Evolutionary conservation across 2,888 invertebrate species (phyloP), one percentile per base, ranked within the genome.

Genomic region (Mimas tiliae): DNA sequence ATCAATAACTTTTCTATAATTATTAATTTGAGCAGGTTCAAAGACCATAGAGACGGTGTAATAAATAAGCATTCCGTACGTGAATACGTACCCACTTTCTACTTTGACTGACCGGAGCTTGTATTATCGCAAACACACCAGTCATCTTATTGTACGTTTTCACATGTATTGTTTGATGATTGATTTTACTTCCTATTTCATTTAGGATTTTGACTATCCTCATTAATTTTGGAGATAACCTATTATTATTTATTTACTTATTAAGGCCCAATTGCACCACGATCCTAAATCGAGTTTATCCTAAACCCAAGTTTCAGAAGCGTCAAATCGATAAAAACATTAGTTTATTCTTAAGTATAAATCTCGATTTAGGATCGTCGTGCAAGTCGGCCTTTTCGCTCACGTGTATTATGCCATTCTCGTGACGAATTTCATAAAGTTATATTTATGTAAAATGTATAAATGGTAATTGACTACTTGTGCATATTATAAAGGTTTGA

Each of bases 1-100:
- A 12, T 33, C 48, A 63, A 63, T 63, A 48, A 64, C 33, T 47
- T 45, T 21, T 64, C 42, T 19, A 47, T 64, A 64, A 64, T 64
- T 53, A 64, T 64, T 64, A 64, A 53, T 55, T 53, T 64, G 52
- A 58, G 45, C 52, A 53, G 53, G 64, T 64, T 64, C 53, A 55
- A 53, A 64, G 64, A 53, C 64, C 64, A 47, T 38, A 47, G 45
- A 53, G 53, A 42, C 64, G 53, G 42, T n/a, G 52, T 33, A 45
- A 64, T 64, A 64, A 64, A 51, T 64, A 64, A 47, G 33, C 33
- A 52, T 64, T 53, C 47, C 45, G 52, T 58, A 58, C 58, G 58
- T 52, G 52, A 33, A 27, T 14, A 51, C 21, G 19, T 51, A 38
- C n/a, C 64, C 52, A 55, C 64, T 64, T 64, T 64, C 64, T 64